phyloP scores from a whole-genome alignment of 2,113 vertebrate genomes.

The Haemorhous mexicanus region DNA sequence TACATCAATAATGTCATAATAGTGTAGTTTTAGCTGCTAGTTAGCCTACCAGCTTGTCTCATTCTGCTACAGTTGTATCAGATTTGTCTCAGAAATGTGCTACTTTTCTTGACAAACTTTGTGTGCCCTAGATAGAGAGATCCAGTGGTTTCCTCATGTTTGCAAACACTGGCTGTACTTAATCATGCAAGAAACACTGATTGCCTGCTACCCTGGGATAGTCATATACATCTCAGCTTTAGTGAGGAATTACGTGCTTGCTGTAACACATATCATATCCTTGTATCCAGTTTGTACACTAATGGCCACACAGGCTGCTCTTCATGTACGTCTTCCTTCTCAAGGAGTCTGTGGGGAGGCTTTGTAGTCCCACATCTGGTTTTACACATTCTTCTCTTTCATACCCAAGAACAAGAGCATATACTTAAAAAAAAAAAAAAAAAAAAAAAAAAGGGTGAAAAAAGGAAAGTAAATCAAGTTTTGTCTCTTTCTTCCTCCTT shows the following conservation, averaged over 20 bases:
- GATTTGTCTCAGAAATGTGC: neutral
- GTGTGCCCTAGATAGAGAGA: neutral
- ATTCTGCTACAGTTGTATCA: neutral
- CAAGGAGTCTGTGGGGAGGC: neutral
- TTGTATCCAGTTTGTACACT: neutral
- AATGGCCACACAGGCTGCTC: slow-evolving; percentile 32
- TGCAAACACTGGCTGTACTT: neutral
- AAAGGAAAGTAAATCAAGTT: neutral
- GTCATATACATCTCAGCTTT: neutral
- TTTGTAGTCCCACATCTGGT: slow-evolving; percentile 53
- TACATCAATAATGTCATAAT: neutral
- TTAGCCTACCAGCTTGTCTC: neutral
- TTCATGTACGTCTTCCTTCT: slow-evolving; percentile 10
- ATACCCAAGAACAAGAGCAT: neutral
- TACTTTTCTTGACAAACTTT: neutral
- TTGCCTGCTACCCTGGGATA: neutral
- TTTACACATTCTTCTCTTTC: neutral
- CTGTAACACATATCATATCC: neutral
- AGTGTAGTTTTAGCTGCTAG: neutral
- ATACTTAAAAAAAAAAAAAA: neutral
- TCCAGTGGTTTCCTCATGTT: neutral
- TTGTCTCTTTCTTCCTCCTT: neutral
- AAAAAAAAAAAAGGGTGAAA: neutral
- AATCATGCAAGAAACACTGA: slow-evolving; percentile 15
- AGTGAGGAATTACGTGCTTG: neutral